A percentile compares a stretch with the other conserved stretches of the same genome.
These are phyloP conservation scores for Petrocephalus sullivani DNA, from an alignment of 2,797 vertebrate genomes.

Conservation along the genomic window DNA sequence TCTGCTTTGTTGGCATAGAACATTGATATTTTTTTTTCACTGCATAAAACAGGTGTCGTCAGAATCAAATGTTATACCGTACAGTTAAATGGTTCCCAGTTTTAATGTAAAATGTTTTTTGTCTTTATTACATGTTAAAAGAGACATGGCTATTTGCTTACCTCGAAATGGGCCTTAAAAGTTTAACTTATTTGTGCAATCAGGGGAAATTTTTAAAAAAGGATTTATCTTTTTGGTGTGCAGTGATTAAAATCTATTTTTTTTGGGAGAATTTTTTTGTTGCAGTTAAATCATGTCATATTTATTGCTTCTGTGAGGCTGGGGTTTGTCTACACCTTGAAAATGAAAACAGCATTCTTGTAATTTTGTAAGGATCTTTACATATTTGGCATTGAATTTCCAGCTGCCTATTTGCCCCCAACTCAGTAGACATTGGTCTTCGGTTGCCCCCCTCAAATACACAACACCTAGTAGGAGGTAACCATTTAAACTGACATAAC, in stretches of 20 bases:
- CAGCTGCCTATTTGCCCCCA: neutral
- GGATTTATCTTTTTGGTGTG: neutral
- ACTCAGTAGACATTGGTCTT: neutral
- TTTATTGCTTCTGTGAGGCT: constrained; percentile 5
- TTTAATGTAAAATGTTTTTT: constrained; percentile 14
- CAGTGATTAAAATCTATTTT: constrained; percentile 15
- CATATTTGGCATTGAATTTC: neutral
- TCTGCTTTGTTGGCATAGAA: constrained; percentile 14
- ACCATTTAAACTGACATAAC: neutral
- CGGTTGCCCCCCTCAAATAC: neutral
- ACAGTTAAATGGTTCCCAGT: neutral
- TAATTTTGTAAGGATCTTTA: neutral
- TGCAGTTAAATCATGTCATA: neutral
- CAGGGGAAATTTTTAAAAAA: constrained; percentile 4
- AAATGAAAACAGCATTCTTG: neutral
- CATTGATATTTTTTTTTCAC: neutral
- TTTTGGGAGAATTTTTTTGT: constrained; percentile 10
- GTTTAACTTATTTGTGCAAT: neutral
- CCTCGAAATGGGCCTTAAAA: constrained; percentile 44
- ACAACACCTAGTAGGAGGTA: neutral
- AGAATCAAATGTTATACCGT: constrained; percentile 6
- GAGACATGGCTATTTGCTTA: constrained; percentile 21
- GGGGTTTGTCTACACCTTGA: neutral
- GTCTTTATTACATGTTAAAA: neutral
- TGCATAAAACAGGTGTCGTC: constrained; percentile 1